Base-by-base conservation (phyloP, 2,888 invertebrate species). In the Oxystoma pomonae region DNA sequence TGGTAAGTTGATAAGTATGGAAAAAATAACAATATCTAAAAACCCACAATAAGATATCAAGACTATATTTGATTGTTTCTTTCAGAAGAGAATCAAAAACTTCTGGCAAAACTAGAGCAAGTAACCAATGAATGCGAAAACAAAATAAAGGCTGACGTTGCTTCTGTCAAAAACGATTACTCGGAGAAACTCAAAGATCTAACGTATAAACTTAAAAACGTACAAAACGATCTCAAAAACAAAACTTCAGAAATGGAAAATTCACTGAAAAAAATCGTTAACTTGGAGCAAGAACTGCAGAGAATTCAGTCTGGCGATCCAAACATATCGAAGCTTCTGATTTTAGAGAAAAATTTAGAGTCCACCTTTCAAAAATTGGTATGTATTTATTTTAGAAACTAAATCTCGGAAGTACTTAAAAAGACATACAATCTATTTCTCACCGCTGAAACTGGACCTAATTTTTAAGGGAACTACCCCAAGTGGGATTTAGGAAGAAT, bases 331-430 rank as follows among this genome's bases (percentile, higher is more conserved):
- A 79, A 77, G 69, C 70, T 85, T 7, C 76, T 82, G 3, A 68
- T 84, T 0, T 81, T 85, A 12, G 85, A 86, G 69, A 83, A 85
- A 73, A 83, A 83, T 73, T 72, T 85, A 22, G 86, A 86, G 73
- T 77, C 83, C 0, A 84, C 84, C 73, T 85, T 85, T 72, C 84
- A 86, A 70, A 85, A 86, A 78, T 71, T 86, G 81, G 86, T 86
- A 75, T 74, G 69, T 70, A 17, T n/a, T n/a, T n/a, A n/a, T n/a
- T n/a, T 16, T 3, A n/a, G n/a, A n/a, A 60, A 9, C 9, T 58
- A 60, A 16, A 3, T 21, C 9, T n/a, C 20, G 16, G 3, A 35
- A 12, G 35, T 35, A 35, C 3, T 35, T 3, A 35, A 35, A 35
- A 35, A 35, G 35, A 12, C 12, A 35, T 12, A 35, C 3, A 35